These are phyloP conservation scores for Campylomormyrus tamandua DNA, from an alignment of 2,113 vertebrate species.

Conservation along the genomic window DNA sequence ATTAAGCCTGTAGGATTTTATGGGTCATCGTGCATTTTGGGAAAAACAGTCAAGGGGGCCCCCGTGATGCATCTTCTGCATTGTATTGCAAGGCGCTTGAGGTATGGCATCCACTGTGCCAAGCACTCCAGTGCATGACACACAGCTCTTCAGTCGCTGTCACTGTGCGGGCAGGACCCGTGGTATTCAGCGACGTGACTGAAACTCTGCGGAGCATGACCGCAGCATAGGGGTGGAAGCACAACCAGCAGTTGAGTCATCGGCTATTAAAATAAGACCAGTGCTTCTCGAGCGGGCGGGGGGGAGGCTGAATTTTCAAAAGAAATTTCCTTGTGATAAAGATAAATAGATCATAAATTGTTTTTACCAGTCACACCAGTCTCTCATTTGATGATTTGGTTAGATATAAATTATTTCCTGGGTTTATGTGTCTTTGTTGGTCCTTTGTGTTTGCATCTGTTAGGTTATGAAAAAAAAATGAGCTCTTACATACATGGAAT, in stretches of 20 bases:
- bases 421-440: neutral
- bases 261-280: neutral
- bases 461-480: neutral
- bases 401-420: neutral
- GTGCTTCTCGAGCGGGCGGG: neutral
- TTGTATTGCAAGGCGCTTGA: neutral
- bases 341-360: neutral
- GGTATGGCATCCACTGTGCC: neutral
- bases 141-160: neutral
- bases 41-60: neutral
- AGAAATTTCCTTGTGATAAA: neutral
- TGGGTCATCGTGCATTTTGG: neutral
- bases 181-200: neutral
- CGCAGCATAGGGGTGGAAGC: neutral
- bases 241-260: neutral
- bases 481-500: neutral
- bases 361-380: neutral
- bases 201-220: neutral
- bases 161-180: neutral
- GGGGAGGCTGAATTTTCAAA: neutral
- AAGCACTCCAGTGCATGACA: neutral
- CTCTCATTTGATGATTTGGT: neutral
- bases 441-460: neutral
- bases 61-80: neutral
- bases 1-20: conserved; percentile 1